These are phyloP conservation scores for Noctuana brunneofusca DNA, from an alignment of 2,888 invertebrate species.

Conservation along the genomic window DNA sequence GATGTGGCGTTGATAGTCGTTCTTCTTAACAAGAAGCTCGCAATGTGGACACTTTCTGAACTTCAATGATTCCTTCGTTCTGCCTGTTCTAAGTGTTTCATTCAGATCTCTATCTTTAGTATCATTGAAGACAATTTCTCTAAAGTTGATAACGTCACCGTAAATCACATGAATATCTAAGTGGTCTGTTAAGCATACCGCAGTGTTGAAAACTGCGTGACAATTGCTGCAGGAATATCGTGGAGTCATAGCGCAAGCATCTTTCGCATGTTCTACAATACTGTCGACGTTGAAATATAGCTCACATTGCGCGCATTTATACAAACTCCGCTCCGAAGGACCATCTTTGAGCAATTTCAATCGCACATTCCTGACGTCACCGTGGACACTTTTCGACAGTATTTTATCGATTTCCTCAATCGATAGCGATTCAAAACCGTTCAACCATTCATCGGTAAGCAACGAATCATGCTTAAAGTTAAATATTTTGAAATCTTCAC, in stretches of 20 bases:
- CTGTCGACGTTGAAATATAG: constrained; percentile 35
- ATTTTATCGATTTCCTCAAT: constrained; percentile 44
- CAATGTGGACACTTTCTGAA: constrained; percentile 43
- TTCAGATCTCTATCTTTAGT: constrained; percentile 36
- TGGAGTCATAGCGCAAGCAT: constrained; percentile 30
- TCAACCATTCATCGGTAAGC: constrained; percentile 50
- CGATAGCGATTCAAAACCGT: constrained; percentile 43
- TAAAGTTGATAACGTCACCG: constrained; percentile 33
- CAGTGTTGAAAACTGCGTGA: constrained; percentile 36
- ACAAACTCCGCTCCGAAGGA: constrained; percentile 46
- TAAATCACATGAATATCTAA: constrained; percentile 12
- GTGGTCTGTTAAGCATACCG: constrained; percentile 1
- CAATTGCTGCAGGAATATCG: constrained; percentile 37
- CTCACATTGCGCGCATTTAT: constrained; percentile 49
- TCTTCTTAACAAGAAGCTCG: constrained; percentile 37
- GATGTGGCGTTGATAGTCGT: constrained; percentile 35
- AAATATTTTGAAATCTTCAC: constrained; percentile 49
- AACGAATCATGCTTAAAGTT: constrained; percentile 48
- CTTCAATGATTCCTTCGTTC: constrained; percentile 36
- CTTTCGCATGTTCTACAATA: constrained; percentile 39
- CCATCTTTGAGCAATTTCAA: constrained; percentile 49
- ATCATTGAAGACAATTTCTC: constrained; percentile 44
- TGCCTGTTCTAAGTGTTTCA: constrained; percentile 31
- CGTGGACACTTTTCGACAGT: constrained; percentile 49
- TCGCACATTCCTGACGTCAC: constrained; percentile 42